Percentiles rank a stretch among this genome's conserved stretches.
phyloP scores from a whole-genome alignment of 2,113 vertebrate genomes.

The Eurystomus gularis region DNA sequence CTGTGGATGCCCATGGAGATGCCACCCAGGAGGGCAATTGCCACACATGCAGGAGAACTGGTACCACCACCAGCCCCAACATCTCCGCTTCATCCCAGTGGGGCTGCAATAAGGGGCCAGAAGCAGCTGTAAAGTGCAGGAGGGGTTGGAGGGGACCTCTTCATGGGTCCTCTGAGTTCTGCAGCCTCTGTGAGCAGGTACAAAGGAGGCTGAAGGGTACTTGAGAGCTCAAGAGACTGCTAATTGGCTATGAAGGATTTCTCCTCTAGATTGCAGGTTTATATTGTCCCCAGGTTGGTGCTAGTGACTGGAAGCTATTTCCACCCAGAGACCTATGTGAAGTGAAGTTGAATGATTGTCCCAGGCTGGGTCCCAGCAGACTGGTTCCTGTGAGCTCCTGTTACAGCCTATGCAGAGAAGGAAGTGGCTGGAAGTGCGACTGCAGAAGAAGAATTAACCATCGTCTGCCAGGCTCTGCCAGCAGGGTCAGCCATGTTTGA shows the following conservation, averaged over 20 bases:
- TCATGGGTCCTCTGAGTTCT: background rate
- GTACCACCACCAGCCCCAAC: rapidly evolving
- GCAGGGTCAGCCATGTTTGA: background rate
- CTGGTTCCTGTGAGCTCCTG: background rate
- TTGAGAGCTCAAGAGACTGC: background rate
- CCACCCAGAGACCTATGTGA: background rate
- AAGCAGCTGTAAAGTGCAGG: background rate
- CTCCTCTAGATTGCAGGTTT: background rate
- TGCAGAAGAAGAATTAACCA: background rate
- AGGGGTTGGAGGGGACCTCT: background rate
- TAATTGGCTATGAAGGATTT: background rate
- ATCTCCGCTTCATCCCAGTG: background rate
- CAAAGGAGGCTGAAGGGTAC: background rate
- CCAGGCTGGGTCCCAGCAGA: background rate
- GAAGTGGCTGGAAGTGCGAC: background rate
- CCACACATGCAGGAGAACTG: rapidly evolving
- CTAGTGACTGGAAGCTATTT: background rate
- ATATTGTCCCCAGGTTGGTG: background rate
- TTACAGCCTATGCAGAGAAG: background rate
- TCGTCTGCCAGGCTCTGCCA: background rate
- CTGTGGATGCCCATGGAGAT: rapidly evolving
- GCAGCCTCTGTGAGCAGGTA: background rate
- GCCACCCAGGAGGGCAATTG: rapidly evolving
- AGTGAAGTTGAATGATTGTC: background rate
- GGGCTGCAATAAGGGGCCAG: background rate